Evolutionary conservation across 2,113 vertebrate genomes (phyloP), one percentile per base, ranked within the genome.

Genomic region (Odocoileus virginianus): DNA sequence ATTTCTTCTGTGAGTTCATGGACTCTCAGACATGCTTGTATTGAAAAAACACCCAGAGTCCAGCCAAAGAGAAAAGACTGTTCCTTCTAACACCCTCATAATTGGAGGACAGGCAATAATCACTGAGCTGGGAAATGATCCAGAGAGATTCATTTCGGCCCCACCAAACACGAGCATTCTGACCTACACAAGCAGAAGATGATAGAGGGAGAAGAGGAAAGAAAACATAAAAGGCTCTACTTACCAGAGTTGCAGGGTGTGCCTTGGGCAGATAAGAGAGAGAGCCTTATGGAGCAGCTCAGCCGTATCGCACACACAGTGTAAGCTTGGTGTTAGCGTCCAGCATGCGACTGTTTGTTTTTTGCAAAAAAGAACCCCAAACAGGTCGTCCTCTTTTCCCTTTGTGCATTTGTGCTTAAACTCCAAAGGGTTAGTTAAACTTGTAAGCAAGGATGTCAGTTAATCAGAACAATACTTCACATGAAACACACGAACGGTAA

Each of bases 251-350:
- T 61, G 97, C 97, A 98, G 98, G 96, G 98, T 58, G 76, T 98
- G 99, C 99, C 99, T 98, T 90, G 97, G 98, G 99, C 98, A 98
- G 99, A 98, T 99, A 99, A 99, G 98, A 99, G 99, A 99, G 97
- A 99, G 99, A 99, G 99, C 99, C 99, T 99, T 99, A 99, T 16
- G 99, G 99, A 99, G 99, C 98, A 99, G 98, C 98, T 99, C 99
- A 99, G 99, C 99, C 99, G 99, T 99, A 98, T 98, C 99, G 99
- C 99, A 99, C 98, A 99, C 99, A 98, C 99, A 99, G 99, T 99
- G 99, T 99, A 99, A 99, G 99, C 99, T 99, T 99, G 99, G 99
- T 99, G 99, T 99, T 99, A 99, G 99, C 99, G 96, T 99, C 99
- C 99, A 99, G 99, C 99, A 99, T 99, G 99, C 99, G 99, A 99